Percentiles rank a stretch among this genome's conserved stretches.
Conservation (phyloP, 2,797 vertebrate genomes). For the Chaenodraco wilsoni region DNA sequence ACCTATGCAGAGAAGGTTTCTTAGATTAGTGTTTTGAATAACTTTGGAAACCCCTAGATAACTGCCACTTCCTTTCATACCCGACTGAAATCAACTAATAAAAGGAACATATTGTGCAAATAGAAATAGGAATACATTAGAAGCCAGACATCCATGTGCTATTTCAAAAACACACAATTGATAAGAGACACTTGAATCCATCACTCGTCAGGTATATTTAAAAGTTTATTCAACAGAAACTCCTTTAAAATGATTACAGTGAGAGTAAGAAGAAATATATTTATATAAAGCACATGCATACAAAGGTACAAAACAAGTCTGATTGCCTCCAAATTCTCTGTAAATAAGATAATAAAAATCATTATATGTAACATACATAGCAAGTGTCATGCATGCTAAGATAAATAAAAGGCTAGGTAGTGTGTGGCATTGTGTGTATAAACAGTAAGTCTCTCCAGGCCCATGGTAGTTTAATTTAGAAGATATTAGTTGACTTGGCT, state of each 20-base stretch:
- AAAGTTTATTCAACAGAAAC: conserved; percentile 79
- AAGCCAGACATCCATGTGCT: neutral
- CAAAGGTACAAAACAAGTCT: conserved; percentile 71
- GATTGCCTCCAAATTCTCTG: conserved; percentile 67
- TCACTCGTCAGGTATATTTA: conserved; percentile 42
- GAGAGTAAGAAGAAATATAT: conserved; percentile 60
- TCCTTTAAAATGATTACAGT: conserved; percentile 75
- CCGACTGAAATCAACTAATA: neutral
- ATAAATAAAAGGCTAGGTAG: conserved; percentile 76
- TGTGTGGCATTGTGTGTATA: conserved; percentile 62
- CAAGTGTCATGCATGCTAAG: conserved; percentile 75
- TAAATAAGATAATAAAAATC: conserved; percentile 67
- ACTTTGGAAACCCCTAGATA: neutral
- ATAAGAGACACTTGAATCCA: conserved; percentile 9
- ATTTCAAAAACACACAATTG: neutral
- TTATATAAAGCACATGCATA: conserved; percentile 80
- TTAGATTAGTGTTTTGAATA: neutral
- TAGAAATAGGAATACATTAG: neutral
- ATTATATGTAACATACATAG: conserved; percentile 70
- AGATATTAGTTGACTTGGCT: conserved; percentile 35
- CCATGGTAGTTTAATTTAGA: conserved; percentile 44
- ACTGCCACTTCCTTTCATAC: neutral
- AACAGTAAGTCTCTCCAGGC: conserved; percentile 31
- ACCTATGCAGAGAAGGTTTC: neutral
- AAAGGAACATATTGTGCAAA: neutral